Conservation (phyloP, 1,140 invertebrate genomes). For the Trachymyrmex cornetzi region DNA sequence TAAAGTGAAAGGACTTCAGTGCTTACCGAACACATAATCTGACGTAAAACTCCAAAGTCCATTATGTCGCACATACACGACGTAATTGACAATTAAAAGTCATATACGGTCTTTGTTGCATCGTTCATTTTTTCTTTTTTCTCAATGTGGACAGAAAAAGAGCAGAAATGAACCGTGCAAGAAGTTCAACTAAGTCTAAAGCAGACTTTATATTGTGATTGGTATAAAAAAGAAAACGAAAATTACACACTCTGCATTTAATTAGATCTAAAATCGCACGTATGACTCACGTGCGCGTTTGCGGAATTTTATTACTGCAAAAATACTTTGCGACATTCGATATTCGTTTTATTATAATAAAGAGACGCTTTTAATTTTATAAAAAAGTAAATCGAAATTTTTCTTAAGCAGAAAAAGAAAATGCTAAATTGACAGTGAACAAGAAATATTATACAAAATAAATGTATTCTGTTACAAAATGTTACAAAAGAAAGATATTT, state of each 20-base stretch:
- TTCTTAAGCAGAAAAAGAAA: background rate
- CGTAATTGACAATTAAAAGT: constrained; percentile 14
- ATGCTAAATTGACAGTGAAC: background rate
- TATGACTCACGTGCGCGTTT: background rate
- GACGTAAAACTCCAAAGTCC: constrained; percentile 53
- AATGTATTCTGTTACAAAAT: background rate
- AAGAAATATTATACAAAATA: background rate
- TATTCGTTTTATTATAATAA: background rate
- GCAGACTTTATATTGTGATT: background rate
- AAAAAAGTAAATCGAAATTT: background rate
- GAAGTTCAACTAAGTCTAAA: too few species aligned
- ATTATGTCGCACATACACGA: background rate
- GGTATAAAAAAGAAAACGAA: background rate
- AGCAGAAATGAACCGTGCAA: too few species aligned
- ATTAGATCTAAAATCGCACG: background rate
- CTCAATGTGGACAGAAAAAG: too few species aligned
- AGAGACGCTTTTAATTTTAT: background rate
- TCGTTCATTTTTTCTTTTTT: too few species aligned
- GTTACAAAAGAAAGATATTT: background rate
- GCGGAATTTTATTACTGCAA: background rate
- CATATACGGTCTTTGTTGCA: background rate
- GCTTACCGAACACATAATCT: constrained; percentile 55
- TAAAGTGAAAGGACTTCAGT: constrained; percentile 72
- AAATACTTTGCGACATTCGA: background rate
- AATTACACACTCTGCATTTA: background rate